Evolutionary conservation across 2,888 invertebrate species (phyloP).

Genomic region (Onchidella celtica): DNA sequence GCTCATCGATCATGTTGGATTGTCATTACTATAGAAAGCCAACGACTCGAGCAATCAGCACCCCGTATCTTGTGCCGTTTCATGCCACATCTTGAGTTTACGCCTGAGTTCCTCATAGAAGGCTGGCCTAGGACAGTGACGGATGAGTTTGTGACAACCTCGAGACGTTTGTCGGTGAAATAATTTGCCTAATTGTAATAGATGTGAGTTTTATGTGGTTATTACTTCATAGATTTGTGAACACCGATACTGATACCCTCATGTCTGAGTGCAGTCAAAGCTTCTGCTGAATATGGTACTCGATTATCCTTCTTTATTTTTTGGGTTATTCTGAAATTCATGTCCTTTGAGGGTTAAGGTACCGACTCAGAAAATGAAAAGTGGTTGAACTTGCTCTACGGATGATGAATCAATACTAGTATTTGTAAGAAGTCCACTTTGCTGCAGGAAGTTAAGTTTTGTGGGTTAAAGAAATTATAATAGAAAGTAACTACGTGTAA

Average conservation of each 20-base stretch:
- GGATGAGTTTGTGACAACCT: neutral
- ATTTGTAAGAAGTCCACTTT: too few species aligned
- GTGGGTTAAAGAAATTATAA: too few species aligned
- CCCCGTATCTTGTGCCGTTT: slow-evolving; percentile 8
- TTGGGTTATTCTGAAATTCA: too few species aligned
- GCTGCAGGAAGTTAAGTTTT: too few species aligned
- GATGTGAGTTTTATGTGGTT: slow-evolving; percentile 29
- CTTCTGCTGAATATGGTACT: too few species aligned
- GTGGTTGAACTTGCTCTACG: too few species aligned
- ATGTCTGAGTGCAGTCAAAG: too few species aligned
- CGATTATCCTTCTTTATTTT: too few species aligned
- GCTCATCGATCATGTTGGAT: slow-evolving; percentile 21
- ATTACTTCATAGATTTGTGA: slow-evolving; percentile 2
- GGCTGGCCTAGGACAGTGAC: neutral
- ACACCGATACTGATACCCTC: neutral
- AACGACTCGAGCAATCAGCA: neutral
- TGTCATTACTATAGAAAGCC: slow-evolving; percentile 19
- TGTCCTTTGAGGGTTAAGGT: too few species aligned
- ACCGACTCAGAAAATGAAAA: too few species aligned
- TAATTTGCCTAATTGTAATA: slow-evolving; percentile 32
- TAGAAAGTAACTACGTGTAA: too few species aligned
- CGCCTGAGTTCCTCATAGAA: neutral
- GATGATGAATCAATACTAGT: too few species aligned
- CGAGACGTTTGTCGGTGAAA: slow-evolving; percentile 17
- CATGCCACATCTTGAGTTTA: neutral